Evolutionary conservation across 1,140 invertebrate genomes (phyloP), one percentile per base, ranked within the genome.

Genomic region (Pogonus chalceus): DNA sequence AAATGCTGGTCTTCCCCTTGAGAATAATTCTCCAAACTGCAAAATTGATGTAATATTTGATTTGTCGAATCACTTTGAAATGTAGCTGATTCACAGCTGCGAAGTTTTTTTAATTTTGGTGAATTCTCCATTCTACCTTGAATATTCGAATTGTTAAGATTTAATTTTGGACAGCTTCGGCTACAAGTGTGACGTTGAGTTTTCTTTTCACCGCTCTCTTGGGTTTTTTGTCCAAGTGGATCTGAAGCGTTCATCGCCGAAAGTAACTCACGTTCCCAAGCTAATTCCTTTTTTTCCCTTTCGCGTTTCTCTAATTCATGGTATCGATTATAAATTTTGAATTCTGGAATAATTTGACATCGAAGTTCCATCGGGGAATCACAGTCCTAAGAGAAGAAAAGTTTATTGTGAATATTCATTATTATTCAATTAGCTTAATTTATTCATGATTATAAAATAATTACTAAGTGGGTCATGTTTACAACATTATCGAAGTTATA

Each of bases 241-340:
- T 65, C 58, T 2, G 64, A 64, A 9, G 57, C 69, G 53, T 73
- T 73, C 83, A 85, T 85, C 39, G 83, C 79, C 61, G 75, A 67
- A 48, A 80, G 76, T 2, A 87, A 69, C 66, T 86, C 84, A 48
- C 78, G 73, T 62, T 87, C 83, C 84, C 84, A 87, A 52, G 78
- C 78, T 57, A 74, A 72, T 65, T 86, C 84, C 62, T 85, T 87
- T 31, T 71, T 67, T 65, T 85, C 83, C 58, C 77, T 75, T 58
- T 81, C 79, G 37, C 75, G 67, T 18, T 74, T 72, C 51, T 78
- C 72, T 50, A 82, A 63, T 64, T 82, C 80, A 49, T 78, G 81
- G 62, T 85, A 84, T n/a, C 85, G 73, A 67, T 87, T 87, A 64
- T 85, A 87, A 2, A 81, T 74, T 18, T 78, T 77, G 62, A 85